Percentiles rank a stretch among this genome's conserved stretches.
These are phyloP conservation scores for Pitangus sulphuratus DNA, from an alignment of 2,797 vertebrate species.

Conservation along the genomic window DNA sequence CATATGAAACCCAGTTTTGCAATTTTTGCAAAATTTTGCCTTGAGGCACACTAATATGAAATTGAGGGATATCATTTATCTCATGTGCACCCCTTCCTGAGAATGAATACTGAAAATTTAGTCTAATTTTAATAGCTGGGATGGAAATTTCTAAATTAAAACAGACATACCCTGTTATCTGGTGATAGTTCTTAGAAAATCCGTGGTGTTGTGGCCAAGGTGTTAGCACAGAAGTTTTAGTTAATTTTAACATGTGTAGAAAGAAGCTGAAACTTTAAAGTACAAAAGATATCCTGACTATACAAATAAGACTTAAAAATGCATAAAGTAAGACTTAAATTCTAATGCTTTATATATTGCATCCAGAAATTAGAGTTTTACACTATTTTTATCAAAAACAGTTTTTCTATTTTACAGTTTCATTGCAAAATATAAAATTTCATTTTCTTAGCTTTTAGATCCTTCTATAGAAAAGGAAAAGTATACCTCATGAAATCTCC, in stretches of 20 bases:
- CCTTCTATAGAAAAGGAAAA: not conserved
- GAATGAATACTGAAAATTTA: not conserved
- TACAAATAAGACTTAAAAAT: not conserved
- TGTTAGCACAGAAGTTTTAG: not conserved
- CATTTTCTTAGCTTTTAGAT: not conserved
- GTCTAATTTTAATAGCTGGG: not conserved
- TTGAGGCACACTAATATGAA: not conserved
- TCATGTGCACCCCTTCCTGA: not conserved
- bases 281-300: not conserved
- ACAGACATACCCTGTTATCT: not conserved
- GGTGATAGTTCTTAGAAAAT: not conserved
- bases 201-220: not conserved
- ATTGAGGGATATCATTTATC: not conserved
- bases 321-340: not conserved
- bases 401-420: conserved; percentile 7
- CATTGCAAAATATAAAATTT: conserved; percentile 1
- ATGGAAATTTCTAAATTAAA: not conserved
- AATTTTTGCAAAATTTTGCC: not conserved
- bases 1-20: not conserved
- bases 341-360: not conserved
- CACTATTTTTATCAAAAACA: not conserved
- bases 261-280: not conserved
- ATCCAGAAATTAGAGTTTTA: not conserved
- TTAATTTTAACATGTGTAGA: not conserved
- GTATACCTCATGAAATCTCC: not conserved